These are phyloP conservation scores for Mactra quadrangularis DNA, from an alignment of 1,140 invertebrate genomes.

Conservation along the genomic window DNA sequence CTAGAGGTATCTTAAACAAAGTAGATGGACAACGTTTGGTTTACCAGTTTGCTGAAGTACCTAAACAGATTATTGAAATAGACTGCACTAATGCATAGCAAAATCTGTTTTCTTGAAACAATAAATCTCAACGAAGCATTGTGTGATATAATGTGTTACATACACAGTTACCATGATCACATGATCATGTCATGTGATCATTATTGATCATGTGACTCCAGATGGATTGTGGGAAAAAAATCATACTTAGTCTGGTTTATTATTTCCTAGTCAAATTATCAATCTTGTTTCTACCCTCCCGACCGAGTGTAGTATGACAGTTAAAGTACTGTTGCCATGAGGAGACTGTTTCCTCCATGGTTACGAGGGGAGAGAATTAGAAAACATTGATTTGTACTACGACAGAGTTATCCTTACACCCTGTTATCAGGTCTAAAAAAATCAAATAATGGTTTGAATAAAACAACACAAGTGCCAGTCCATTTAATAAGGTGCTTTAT, in stretches of 20 bases:
- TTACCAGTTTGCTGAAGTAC: conserved; percentile 99
- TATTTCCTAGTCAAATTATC: conserved; percentile 28
- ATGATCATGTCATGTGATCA: background rate
- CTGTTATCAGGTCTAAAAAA: background rate
- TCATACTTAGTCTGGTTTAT: background rate
- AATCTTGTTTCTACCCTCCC: background rate
- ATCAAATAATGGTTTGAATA: background rate
- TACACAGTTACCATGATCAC: conserved; percentile 22
- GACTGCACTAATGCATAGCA: conserved; percentile 94
- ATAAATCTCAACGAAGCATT: conserved; percentile 35
- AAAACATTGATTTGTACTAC: background rate
- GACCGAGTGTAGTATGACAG: background rate
- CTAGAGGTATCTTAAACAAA: conserved; percentile 99
- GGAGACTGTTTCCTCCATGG: no score
- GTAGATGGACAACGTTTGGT: conserved; percentile 99
- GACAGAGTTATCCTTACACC: background rate
- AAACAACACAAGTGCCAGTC: no score
- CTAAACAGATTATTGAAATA: conserved; percentile 98
- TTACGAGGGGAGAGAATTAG: conserved; percentile 14
- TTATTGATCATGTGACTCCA: conserved; percentile 2
- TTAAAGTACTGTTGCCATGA: background rate
- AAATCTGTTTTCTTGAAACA: background rate
- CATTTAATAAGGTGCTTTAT: no score
- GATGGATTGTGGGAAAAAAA: conserved; percentile 13
- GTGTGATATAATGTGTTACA: conserved; percentile 29